Percentiles rank a stretch among this genome's conserved stretches.
Conservation (phyloP, 2,113 vertebrate genomes). For the Phrynosoma platyrhinos region DNA sequence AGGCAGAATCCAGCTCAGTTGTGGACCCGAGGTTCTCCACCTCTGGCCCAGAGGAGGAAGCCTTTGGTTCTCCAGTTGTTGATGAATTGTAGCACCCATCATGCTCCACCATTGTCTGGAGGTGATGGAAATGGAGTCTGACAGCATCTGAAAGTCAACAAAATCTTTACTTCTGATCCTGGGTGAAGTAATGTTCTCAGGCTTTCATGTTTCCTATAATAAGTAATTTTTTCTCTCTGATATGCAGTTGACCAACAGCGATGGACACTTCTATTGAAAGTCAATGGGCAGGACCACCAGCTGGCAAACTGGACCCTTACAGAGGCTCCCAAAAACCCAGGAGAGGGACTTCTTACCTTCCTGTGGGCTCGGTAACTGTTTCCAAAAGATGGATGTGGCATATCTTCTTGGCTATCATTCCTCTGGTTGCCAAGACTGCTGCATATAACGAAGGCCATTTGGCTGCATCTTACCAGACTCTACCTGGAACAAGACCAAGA, state of each 20-base stretch:
- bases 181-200: not conserved
- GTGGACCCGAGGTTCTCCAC: too few relatives aligned
- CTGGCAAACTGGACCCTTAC: accelerated
- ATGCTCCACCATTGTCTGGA: too few relatives aligned
- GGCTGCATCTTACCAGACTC: accelerated
- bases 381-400: accelerated
- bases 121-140: too few relatives aligned
- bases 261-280: not conserved
- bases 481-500: accelerated
- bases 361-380: accelerated
- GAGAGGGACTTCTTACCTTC: accelerated
- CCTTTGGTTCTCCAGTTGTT: too few relatives aligned
- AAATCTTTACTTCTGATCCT: too few relatives aligned
- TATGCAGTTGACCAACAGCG: not conserved
- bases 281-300: accelerated
- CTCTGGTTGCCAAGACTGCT: not conserved
- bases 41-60: too few relatives aligned
- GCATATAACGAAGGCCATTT: accelerated
- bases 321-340: accelerated
- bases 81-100: too few relatives aligned
- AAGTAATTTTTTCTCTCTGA: not conserved
- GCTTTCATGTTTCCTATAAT: not conserved
- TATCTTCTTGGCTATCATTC: not conserved
- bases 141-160: too few relatives aligned
- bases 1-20: too few relatives aligned